Conservation (phyloP, 1,140 invertebrate genomes). For the Platyscapa corneri region DNA sequence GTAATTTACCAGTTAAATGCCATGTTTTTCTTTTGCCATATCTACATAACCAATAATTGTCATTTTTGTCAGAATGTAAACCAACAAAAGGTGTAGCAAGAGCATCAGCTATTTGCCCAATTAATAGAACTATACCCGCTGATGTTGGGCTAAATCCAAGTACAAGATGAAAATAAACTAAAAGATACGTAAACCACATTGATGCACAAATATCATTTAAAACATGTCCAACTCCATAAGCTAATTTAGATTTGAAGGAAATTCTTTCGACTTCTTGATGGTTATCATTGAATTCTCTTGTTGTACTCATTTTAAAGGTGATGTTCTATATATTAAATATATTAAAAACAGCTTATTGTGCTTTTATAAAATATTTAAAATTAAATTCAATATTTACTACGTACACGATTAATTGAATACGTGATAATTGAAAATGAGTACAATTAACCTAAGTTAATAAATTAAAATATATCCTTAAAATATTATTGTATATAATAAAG, state of each 20-base stretch:
- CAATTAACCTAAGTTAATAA: slow-evolving; percentile 13
- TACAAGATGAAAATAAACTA: slow-evolving; percentile 93
- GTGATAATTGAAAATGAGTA: background rate
- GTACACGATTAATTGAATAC: background rate
- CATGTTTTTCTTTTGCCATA: slow-evolving; percentile 93
- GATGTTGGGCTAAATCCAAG: slow-evolving; percentile 83
- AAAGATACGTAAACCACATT: slow-evolving; percentile 98
- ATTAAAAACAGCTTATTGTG: background rate
- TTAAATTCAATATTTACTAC: background rate
- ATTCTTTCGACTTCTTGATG: slow-evolving; percentile 14
- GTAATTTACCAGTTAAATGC: slow-evolving; percentile 88
- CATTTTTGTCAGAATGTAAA: slow-evolving; percentile 86
- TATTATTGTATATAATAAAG: background rate
- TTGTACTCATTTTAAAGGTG: slow-evolving; percentile 67
- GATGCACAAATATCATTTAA: slow-evolving; percentile 96
- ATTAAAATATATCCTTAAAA: background rate
- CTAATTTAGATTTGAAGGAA: slow-evolving; percentile 58
- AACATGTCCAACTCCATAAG: slow-evolving; percentile 81
- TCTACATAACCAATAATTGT: slow-evolving; percentile 78
- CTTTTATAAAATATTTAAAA: background rate
- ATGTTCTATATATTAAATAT: background rate
- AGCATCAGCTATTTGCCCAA: slow-evolving; percentile 93
- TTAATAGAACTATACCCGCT: slow-evolving; percentile 86
- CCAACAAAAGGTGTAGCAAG: slow-evolving; percentile 93
- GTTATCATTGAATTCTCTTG: slow-evolving; percentile 74